Conservation (phyloP, 1,140 invertebrate genomes). For the Trigoniulus corallinus region DNA sequence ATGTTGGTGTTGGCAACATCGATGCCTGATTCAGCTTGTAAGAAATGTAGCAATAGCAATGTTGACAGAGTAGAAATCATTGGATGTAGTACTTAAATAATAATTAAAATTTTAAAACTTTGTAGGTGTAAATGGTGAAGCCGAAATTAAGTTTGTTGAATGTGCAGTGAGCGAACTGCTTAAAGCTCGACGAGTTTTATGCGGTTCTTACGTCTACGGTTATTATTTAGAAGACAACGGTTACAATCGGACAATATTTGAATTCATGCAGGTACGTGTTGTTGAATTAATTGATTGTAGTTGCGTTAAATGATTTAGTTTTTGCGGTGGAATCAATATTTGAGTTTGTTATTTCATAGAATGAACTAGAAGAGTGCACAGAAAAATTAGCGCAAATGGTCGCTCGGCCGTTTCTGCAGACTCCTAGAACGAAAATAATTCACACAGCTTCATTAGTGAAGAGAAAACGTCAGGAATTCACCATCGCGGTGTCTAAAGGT, state of each 20-base stretch:
- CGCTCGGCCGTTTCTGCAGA: slow-evolving; percentile 42
- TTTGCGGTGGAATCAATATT: background rate
- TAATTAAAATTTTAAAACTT: background rate
- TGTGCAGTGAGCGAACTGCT: slow-evolving; percentile 44
- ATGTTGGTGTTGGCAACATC: slow-evolving; percentile 39
- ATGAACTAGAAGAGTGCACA: slow-evolving; percentile 46
- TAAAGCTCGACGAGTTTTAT: slow-evolving; percentile 42
- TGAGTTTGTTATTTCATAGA: slow-evolving; percentile 28
- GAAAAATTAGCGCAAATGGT: slow-evolving; percentile 49
- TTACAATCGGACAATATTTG: slow-evolving; percentile 49
- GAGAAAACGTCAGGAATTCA: slow-evolving; percentile 44
- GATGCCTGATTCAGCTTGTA: slow-evolving; percentile 2
- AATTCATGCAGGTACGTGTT: slow-evolving; percentile 55
- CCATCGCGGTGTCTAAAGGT: slow-evolving; percentile 43
- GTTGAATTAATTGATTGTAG: slow-evolving; percentile 8
- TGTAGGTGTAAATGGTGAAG: background rate
- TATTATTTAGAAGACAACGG: slow-evolving; percentile 46
- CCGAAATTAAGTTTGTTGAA: slow-evolving; percentile 38
- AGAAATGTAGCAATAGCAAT: background rate
- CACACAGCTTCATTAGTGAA: slow-evolving; percentile 38
- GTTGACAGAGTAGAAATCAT: background rate
- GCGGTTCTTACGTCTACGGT: slow-evolving; percentile 49
- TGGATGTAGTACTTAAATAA: no score
- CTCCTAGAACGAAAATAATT: slow-evolving; percentile 41
- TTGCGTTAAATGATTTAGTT: no score